Evolutionary conservation across 2,113 vertebrate genomes (phyloP), one percentile per base, ranked within the genome.

Genomic region (Lota lota): DNA sequence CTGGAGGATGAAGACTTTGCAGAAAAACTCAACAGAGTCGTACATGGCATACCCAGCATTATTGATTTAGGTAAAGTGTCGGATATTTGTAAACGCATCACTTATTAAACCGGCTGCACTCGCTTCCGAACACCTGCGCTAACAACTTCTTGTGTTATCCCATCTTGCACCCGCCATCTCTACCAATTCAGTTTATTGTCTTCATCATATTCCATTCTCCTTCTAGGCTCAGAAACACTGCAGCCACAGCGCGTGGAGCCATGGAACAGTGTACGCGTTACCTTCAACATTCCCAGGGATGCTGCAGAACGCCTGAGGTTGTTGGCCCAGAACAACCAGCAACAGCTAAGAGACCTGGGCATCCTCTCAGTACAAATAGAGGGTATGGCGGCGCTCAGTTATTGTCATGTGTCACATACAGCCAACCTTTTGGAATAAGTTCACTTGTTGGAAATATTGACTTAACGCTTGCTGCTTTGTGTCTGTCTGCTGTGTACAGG

Each of bases 331-430:
- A 98, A 91, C 85, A 99, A 99, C 79, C 97, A 97, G 83, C 97
- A 98, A 66, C 97, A 99, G 87, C 95, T 99, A 54, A 92, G 97
- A 68, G 97, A 99, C 73, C 88, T 99, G 83, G 97, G 97, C 69
- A 99, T 99, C 75, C 95, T 99, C 65, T 98, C 97, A 0, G 94
- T 99, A 77, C 97, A 99, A 73, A 99, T 99, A 58, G 97, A 99
- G 95, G 97, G 97, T 97, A 90, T 69, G 70, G 11, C 7, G 28
- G 3, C 50, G 7, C 21, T 18, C 22, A 12, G 1, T 51, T 4
- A 1, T 3, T 33, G 12, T 73, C 15, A 16, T 59, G 54, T 22
- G 1, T 10, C 24, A 14, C 6, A 61, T 28, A 6, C 28, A 33
- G 4, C 28, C 28, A 33, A 33, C 28, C 28, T 33, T 33, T 33